Evolutionary conservation across 1,140 invertebrate species (phyloP), one percentile per base, ranked within the genome.

Genomic region (Holotrichia oblita): DNA sequence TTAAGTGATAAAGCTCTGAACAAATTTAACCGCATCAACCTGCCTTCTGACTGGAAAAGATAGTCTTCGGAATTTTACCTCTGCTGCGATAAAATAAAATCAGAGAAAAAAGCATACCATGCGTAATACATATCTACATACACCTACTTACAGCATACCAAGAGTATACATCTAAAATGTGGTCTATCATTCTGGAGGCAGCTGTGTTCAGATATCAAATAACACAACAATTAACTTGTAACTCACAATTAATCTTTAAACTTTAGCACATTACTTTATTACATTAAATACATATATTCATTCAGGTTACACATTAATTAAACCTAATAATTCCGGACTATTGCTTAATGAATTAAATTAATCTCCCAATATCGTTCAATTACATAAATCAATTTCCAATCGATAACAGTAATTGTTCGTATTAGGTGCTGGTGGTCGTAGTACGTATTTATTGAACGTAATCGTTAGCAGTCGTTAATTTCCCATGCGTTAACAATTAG

Each of bases 361-460:
- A n/a, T 69, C 61, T 69, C 20, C 8, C 61, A 20, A 34, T 12
- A 6, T 69, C 22, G 22, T 22, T 69, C 27, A 22, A 34, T 69
- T 69, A 22, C 24, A 69, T 69, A 69, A 69, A 34, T 69, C 61
- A 69, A 69, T 9, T 20, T 69, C 12, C 27, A 69, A 69, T 69
- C 20, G 61, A 69, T 69, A 69, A 27, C n/a, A 17, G n/a, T 55
- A 55, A 55, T 55, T 55, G 14, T 10, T 6, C 48, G 12, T 17
- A 55, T 55, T n/a, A n/a, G n/a, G n/a, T n/a, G 61, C 17, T 64
- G 22, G 10, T n/a, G 4, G 12, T 48, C 12, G n/a, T 48, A 14
- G 12, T 10, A 4, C 44, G 12, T 17, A 55, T 55, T n/a, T 55
- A 55, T 6, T 55, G n/a, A 17, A 17, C 48, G n/a, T 55, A 55